A percentile compares a stretch with the other conserved stretches of the same genome.
Evolutionary conservation across 1,140 invertebrate species (phyloP).

Genomic region (Mya arenaria): DNA sequence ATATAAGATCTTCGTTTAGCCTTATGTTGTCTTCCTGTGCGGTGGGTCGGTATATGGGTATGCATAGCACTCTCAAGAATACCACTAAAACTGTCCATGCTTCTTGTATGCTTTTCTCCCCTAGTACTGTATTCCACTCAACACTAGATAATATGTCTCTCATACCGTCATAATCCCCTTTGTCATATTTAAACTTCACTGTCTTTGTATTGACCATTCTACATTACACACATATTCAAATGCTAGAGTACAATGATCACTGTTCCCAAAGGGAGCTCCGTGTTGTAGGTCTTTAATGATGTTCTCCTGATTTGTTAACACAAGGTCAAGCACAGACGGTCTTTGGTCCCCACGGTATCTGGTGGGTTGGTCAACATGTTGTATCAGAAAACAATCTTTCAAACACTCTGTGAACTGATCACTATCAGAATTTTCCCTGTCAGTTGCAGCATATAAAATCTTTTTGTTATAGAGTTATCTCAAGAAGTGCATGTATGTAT

Average conservation of each 20-base stretch:
- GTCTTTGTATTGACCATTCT: background rate
- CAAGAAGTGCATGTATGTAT: no score
- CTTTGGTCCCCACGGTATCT: background rate
- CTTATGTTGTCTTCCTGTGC: no score
- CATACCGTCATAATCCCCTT: constrained; percentile 13
- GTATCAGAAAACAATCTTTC: constrained; percentile 29
- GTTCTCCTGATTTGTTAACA: constrained; percentile 44
- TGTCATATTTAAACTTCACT: constrained; percentile 5
- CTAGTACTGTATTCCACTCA: no score
- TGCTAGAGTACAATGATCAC: constrained; percentile 28
- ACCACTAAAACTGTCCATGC: no score
- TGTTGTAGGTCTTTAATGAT: constrained; percentile 26
- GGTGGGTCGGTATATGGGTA: no score
- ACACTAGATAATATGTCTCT: no score
- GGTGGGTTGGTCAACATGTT: constrained; percentile 21
- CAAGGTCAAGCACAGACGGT: constrained; percentile 36
- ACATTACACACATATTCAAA: constrained; percentile 16
- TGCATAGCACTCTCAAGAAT: no score
- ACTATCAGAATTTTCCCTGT: no score
- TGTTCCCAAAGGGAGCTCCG: background rate
- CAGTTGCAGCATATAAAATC: no score
- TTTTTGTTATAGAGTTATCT: no score
- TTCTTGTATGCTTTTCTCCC: no score
- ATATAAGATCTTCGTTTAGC: no score
- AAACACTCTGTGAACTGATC: background rate